Base-by-base conservation (phyloP, 2,113 vertebrate genomes). In the Paraplagusia blochii region DNA sequence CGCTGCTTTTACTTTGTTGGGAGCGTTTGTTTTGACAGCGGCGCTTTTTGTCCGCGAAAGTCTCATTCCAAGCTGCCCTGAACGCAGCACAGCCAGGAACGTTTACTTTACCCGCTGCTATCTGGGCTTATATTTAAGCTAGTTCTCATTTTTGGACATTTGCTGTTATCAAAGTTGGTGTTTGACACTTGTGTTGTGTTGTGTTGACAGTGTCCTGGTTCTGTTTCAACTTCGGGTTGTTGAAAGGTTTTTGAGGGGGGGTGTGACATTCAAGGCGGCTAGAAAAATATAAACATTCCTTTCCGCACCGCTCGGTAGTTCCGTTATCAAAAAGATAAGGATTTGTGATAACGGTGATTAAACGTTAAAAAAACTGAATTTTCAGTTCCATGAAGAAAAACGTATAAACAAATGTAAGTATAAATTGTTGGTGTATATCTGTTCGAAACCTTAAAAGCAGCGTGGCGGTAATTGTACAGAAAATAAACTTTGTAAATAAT, bases 21-120 rank as follows among this genome's bases (percentile, higher is more conserved):
- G 11, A 5, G 38, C 38, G 9, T 60, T 36, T 60, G 48, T 46
- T 64, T 55, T 77, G 75, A 79, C 77, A 76, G 62, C 56, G 12
- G 40, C 2, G 51, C 65, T 53, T 60, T 49, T n/a, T 13, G 29
- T 29, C 11, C 35, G 11, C n/a, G n/a, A n/a, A 16, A 38, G 12
- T 22, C 19, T 43, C 17, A 14, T 14, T 11, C 16, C 1, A 43
- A 34, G 36, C 11, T 35, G 36, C 42, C 34, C 0, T 4, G 15
- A n/a, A 9, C 38, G 16, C 40, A 44, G 12, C 19, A 18, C 1
- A 51, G 0, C 0, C 11, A 19, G 4, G 60, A 52, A 52, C 33
- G 14, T 15, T 0, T 33, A 63, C 63, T 72, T 75, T 61, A 15
- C 17, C 0, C 4, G 0, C 8, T 34, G 11, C 34, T 15, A 3